Evolutionary conservation across 1,140 invertebrate species (phyloP), one percentile per base, ranked within the genome.

Genomic region (Centruroides sculpturatus): DNA sequence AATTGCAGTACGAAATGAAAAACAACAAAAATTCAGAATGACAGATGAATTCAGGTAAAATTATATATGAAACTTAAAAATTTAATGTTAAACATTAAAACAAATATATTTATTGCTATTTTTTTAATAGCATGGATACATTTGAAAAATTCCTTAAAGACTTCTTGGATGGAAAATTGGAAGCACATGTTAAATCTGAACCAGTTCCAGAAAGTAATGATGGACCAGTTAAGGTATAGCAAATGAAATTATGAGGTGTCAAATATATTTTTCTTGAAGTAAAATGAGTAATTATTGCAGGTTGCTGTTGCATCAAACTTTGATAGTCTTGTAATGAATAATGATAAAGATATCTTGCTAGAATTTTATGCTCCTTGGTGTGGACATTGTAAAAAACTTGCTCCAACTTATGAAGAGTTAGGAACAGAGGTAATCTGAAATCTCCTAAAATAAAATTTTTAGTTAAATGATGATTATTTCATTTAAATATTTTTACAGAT

Each of bases 281-380:
- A 51, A n/a, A 59, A 50, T 41, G 12, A 13, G 11, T 35, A 55
- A 60, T 54, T 73, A 49, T 67, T 72, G 41, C 68, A 80, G 76
- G 74, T 95, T 60, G 92, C 90, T 35, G 96, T 99, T 12, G 95
- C 83, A 23, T 94, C 92, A 75, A 98, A 98, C 77, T 98, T 98
- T 77, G 86, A 98, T 72, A 88, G 98, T 59, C 78, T 98, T 55
- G 92, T 99, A 0, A 86, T 82, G 7, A 86, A 99, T 71, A 87
- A 87, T 67, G 85, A 79, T 36, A 91, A 94, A 71, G 96, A 99
- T 76, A 90, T 90, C 5, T 77, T 99, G 5, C 84, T 99, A 66
- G 94, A 98, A 75, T 71, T 67, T 65, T 68, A 70, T 65, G 66
- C 65, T 35, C 68, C 67, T 46, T 67, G 67, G 70, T 99, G 96